Conservation (phyloP, 1,140 invertebrate genomes). For the Drosophila seguyi region DNA sequence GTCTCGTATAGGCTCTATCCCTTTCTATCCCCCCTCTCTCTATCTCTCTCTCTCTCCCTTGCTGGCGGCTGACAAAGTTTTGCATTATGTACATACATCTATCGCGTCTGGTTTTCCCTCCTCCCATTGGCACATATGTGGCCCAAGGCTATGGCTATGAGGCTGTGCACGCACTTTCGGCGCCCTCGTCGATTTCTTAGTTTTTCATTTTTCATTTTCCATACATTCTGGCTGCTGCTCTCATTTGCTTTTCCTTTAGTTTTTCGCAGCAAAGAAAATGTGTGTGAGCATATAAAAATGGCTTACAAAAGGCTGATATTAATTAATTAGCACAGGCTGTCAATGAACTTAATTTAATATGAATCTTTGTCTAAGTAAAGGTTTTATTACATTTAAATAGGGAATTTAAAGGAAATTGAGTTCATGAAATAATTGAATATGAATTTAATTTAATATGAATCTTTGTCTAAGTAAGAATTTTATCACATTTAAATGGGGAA, state of each 20-base stretch:
- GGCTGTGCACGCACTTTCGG: slow-evolving; percentile 44
- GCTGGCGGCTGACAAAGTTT: slow-evolving; percentile 51
- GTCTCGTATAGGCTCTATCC: background rate
- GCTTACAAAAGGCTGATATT: background rate
- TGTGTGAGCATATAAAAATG: background rate
- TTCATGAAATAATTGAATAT: too few species aligned
- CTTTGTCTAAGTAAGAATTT: too few species aligned
- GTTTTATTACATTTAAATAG: too few species aligned
- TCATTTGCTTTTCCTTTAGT: slow-evolving; percentile 16
- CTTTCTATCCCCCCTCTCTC: background rate
- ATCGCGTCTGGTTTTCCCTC: slow-evolving; percentile 13
- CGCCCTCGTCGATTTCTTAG: slow-evolving; percentile 47
- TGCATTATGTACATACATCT: slow-evolving; percentile 57
- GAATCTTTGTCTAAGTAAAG: too few species aligned
- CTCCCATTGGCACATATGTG: slow-evolving; percentile 45
- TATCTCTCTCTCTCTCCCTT: background rate
- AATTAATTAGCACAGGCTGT: background rate
- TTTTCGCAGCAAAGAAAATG: slow-evolving; percentile 6
- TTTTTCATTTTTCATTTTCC: slow-evolving; percentile 49
- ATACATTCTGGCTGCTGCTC: slow-evolving; percentile 21
- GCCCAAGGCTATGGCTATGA: slow-evolving; percentile 35
- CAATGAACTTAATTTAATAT: background rate
- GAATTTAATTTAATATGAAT: background rate
- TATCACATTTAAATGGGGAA: background rate
- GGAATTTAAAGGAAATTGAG: too few species aligned